Evolutionary conservation across 2,113 vertebrate genomes (phyloP).

Genomic region (Myodes glareolus): DNA sequence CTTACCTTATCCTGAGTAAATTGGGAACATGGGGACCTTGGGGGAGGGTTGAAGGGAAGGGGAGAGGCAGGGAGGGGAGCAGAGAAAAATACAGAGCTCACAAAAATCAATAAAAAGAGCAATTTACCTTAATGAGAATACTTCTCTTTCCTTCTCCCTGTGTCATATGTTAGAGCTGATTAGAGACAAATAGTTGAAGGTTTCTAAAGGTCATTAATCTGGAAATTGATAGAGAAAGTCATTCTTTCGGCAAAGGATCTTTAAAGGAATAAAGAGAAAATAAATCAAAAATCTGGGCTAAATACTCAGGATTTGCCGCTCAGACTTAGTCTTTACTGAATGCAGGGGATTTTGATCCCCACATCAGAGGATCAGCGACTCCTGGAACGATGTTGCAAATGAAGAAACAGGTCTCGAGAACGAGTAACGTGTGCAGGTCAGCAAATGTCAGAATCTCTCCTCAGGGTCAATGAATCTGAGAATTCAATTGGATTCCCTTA

Average conservation of each 20-base stretch:
- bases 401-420: not conserved
- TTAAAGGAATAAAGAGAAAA: not conserved
- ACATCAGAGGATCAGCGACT: not conserved
- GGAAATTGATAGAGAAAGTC: not conserved
- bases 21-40: too few relatives aligned
- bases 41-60: too few relatives aligned
- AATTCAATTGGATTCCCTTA: not conserved
- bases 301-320: not conserved
- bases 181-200: not conserved
- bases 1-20: too few relatives aligned
- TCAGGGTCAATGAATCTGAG: not conserved
- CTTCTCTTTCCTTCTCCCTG: not conserved
- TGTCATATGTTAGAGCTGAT: not conserved
- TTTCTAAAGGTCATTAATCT: not conserved
- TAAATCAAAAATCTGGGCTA: not conserved
- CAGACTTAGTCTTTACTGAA: not conserved
- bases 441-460: not conserved
- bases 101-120: too few relatives aligned
- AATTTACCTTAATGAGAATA: not conserved
- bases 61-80: too few relatives aligned
- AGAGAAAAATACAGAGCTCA: too few relatives aligned
- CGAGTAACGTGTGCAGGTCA: not conserved
- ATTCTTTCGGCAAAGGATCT: not conserved
- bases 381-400: not conserved
- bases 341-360: not conserved